phyloP scores from a whole-genome alignment of 2,888 invertebrate species.

The Anagyrus pseudococci region DNA sequence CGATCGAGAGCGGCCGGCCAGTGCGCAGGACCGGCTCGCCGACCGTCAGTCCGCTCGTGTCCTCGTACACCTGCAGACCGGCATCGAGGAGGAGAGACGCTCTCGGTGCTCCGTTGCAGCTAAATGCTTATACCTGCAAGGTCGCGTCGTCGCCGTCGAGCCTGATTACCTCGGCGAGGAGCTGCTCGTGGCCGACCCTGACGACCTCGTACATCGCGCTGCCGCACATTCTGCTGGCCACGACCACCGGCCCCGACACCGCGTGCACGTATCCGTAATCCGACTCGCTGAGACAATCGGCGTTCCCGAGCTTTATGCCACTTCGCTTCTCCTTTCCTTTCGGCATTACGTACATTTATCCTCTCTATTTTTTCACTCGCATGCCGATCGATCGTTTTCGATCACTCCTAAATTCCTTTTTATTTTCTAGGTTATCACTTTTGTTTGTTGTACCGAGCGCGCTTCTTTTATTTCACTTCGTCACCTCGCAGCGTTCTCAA shows the following conservation, averaged over 20 bases:
- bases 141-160: constrained; percentile 98
- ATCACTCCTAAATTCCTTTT: too few relatives aligned
- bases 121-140: constrained; percentile 79
- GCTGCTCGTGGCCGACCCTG: constrained; percentile 92
- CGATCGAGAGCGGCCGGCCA: constrained; percentile 96
- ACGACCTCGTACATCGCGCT: constrained; percentile 99
- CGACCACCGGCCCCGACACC: constrained; percentile 97
- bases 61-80: constrained; percentile 83
- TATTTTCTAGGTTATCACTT: too few relatives aligned
- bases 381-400: too few relatives aligned
- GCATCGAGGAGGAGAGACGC: too few relatives aligned
- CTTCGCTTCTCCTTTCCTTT: background rate
- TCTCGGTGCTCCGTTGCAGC: too few relatives aligned
- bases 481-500: too few relatives aligned
- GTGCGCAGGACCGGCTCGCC: constrained; percentile 97
- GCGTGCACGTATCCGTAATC: constrained; percentile 71
- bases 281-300: too few relatives aligned
- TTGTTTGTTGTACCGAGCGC: too few relatives aligned
- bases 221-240: constrained; percentile 96
- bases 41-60: constrained; percentile 95
- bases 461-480: too few relatives aligned
- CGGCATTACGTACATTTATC: background rate
- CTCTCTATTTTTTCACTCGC: too few relatives aligned
- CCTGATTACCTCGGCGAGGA: constrained; percentile 98
- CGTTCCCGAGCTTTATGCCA: background rate